phyloP scores from a whole-genome alignment of 2,888 invertebrate genomes.

The Eulithis testata region DNA sequence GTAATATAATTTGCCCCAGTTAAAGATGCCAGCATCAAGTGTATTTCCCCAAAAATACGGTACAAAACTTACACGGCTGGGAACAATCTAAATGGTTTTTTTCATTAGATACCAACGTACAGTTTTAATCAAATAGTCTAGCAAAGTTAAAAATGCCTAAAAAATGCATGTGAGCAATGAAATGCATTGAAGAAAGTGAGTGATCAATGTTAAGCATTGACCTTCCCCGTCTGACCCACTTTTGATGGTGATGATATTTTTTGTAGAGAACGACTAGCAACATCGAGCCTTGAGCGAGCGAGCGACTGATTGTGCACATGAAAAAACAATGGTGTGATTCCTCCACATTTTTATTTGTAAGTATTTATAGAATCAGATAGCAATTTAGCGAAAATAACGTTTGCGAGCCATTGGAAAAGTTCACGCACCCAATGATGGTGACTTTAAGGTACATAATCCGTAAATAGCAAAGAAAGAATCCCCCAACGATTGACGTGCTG shows the following conservation, averaged over 20 bases:
- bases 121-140: no score
- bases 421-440: constrained; percentile 55
- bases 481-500: constrained; percentile 73
- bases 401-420: constrained; percentile 62
- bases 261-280: constrained; percentile 61
- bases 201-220: constrained; percentile 59
- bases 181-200: constrained; percentile 6
- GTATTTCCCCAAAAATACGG: not conserved
- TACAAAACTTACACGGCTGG: not conserved
- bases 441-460: constrained; percentile 65
- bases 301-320: constrained; percentile 79
- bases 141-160: constrained; percentile 39
- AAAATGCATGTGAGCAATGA: constrained; percentile 29
- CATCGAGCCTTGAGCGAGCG: constrained; percentile 51
- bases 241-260: constrained; percentile 56
- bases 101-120: no score
- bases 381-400: constrained; percentile 71
- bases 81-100: no score
- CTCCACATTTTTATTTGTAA: constrained; percentile 83
- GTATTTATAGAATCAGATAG: constrained; percentile 82
- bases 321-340: constrained; percentile 85
- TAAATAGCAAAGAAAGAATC: constrained; percentile 56
- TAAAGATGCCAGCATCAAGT: not conserved
- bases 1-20: constrained; percentile 6
- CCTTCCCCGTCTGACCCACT: constrained; percentile 53